Evolutionary conservation across 2,113 vertebrate genomes (phyloP), one percentile per base, ranked within the genome.

Genomic region (Murina feae): DNA sequence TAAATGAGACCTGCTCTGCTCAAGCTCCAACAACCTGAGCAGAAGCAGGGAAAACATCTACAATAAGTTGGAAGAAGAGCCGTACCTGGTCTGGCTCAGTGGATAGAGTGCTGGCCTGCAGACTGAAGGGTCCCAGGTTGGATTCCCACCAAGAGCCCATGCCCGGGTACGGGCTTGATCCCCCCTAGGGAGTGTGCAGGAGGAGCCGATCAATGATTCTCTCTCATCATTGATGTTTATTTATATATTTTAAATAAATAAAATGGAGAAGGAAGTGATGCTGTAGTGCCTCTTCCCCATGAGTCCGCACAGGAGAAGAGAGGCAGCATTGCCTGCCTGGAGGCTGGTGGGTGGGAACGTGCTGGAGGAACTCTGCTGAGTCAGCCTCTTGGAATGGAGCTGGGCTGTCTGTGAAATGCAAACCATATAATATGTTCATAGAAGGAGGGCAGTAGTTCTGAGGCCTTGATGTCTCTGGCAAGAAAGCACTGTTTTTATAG

Each of bases 401-500:
- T 25, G 44, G 30, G 63, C 3, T 25, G 55, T 55, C 68, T 93
- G 71, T 42, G 47, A 42, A 91, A 78, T 18, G 42, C 80, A 95
- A 63, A 76, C 85, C 72, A 39, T 44, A 74, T 21, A 58, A 88
- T 85, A 53, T 1, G 75, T 69, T 55, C 16, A n/a, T 18, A 83
- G 44, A 25, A 71, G 20, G 58, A 93, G 42, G 85, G 53, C 53
- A 76, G 7, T 42, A 9, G 92, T 89, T 91, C 90, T 92, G 88
- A 82, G 91, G 81, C 7, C 91, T 88, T 53, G 35, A 60, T 80
- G 66, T 94, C 68, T 94, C 82, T 97, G 89, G 94, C 93, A 95
- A 92, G 96, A 87, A 86, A 93, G 69, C 44, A 80, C 39, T n/a
- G 90, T 66, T 68, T 97, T 96, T 87, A 89, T 49, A 86, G 86